Evolutionary conservation across 1,140 invertebrate species (phyloP).

Genomic region (Heliconius hewitsoni): DNA sequence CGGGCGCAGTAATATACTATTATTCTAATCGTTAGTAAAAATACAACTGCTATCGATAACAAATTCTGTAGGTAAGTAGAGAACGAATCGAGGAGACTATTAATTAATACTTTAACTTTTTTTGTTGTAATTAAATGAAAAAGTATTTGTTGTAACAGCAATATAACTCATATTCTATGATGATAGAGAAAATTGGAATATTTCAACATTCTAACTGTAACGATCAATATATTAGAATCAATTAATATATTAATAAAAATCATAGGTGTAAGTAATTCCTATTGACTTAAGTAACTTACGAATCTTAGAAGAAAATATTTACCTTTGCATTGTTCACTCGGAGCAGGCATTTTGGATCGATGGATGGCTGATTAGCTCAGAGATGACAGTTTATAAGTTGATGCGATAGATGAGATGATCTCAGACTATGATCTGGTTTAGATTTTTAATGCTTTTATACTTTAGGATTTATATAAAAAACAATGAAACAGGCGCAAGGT

Average conservation of each 20-base stretch:
- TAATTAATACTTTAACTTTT: too few species aligned
- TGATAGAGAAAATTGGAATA: too few species aligned
- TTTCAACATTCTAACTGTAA: too few species aligned
- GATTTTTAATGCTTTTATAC: conserved; percentile 27
- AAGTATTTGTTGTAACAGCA: background rate
- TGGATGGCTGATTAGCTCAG: conserved; percentile 46
- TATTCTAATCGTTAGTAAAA: too few species aligned
- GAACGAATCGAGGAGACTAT: too few species aligned
- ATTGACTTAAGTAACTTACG: background rate
- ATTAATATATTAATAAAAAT: too few species aligned
- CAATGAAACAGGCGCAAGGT: conserved; percentile 34
- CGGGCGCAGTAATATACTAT: background rate
- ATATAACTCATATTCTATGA: background rate
- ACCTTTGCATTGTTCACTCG: conserved; percentile 66
- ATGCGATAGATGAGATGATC: conserved; percentile 28
- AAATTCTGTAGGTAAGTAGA: too few species aligned
- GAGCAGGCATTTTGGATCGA: conserved; percentile 60
- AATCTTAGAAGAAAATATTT: conserved; percentile 26
- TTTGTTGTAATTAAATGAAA: background rate
- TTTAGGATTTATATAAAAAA: conserved; percentile 21
- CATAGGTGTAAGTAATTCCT: too few species aligned
- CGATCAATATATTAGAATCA: too few species aligned
- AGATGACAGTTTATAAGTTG: background rate
- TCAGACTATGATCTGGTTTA: conserved; percentile 29
- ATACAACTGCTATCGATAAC: too few species aligned